Evolutionary conservation across 35 echinoderm and acorn worm species (phyloP).

Genomic region (Ophiothrix spiculata): DNA sequence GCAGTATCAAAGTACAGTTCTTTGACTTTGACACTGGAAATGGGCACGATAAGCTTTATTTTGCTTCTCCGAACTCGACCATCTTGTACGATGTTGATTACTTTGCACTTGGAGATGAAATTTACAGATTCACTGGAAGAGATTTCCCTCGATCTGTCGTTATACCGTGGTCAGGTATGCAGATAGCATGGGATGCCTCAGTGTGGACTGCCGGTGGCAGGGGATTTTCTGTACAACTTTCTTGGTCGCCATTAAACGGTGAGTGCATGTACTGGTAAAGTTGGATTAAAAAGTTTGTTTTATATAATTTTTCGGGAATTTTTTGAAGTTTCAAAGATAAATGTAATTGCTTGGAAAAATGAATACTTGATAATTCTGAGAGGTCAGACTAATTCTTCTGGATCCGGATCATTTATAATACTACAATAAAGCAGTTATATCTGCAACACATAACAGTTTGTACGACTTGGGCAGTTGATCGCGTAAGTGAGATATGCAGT

Average conservation of each 20-base stretch:
- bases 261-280: neutral
- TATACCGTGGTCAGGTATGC: neutral
- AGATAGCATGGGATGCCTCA: neutral
- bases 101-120: neutral
- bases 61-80: neutral
- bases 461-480: no score
- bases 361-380: no score
- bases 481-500: no score
- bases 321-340: no score
- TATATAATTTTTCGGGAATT: no score
- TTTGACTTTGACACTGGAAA: neutral
- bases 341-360: no score
- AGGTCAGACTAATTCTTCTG: no score
- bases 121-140: neutral
- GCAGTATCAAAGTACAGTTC: neutral
- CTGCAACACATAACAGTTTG: no score
- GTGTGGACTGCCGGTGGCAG: neutral
- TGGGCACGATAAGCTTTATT: neutral
- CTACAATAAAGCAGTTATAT: no score
- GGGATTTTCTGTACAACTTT: neutral
- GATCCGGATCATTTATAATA: no score
- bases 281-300: no score
- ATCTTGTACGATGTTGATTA: neutral
- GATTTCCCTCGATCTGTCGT: neutral
- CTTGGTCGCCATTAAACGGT: neutral